Evolutionary conservation across 2,888 invertebrate genomes (phyloP).

Genomic region (Rhingia campestris): DNA sequence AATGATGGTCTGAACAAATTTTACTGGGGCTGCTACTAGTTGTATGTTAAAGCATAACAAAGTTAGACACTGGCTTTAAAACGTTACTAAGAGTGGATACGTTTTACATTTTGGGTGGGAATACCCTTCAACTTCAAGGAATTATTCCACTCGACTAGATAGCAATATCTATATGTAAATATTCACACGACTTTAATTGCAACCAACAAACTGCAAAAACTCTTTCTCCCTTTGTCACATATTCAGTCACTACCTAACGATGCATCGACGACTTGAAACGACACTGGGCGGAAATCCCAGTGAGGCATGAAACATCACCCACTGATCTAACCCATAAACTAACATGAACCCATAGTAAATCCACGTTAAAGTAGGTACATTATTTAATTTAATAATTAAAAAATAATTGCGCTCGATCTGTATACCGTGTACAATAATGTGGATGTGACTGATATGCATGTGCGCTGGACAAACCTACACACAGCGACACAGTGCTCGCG

Average conservation of each 20-base stretch:
- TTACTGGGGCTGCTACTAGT: no score
- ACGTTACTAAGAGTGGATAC: no score
- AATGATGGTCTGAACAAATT: no score
- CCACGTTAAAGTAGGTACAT: conserved; percentile 55
- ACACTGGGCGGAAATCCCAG: conserved; percentile 61
- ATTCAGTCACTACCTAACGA: not conserved
- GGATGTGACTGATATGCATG: conserved; percentile 6
- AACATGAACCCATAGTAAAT: conserved; percentile 48
- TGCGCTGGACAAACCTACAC: not conserved
- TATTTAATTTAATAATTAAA: conserved; percentile 67
- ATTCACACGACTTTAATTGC: not conserved
- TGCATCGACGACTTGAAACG: not conserved
- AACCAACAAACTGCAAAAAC: conserved; percentile 17
- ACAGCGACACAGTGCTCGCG: conserved; percentile 14
- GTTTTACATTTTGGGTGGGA: no score
- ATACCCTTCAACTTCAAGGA: no score
- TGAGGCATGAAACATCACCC: conserved; percentile 67
- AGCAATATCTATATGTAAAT: no score
- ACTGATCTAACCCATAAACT: conserved; percentile 58
- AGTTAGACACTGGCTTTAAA: no score
- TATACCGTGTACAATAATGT: conserved; percentile 37
- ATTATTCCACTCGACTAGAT: no score
- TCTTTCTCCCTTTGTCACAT: not conserved
- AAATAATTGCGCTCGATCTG: conserved; percentile 63
- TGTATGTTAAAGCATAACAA: no score